Percentiles rank a stretch among this genome's conserved stretches.
phyloP scores from a whole-genome alignment of 2,113 vertebrate species.

The Sula dactylatra region DNA sequence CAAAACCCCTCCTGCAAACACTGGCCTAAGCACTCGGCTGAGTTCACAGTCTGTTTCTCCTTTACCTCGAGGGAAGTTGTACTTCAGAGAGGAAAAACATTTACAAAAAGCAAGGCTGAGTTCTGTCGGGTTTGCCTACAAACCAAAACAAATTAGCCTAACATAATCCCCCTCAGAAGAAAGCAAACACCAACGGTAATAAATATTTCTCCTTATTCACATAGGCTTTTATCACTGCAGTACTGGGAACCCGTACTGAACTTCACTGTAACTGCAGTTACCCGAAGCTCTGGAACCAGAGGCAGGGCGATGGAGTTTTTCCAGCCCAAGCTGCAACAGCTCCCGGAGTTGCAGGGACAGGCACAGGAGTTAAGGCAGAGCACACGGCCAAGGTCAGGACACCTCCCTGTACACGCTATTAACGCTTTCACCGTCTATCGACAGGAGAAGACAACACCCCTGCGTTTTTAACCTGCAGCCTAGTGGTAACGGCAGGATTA shows the following conservation, averaged over 20 bases:
- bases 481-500: rapidly evolving
- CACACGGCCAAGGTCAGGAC: rapidly evolving
- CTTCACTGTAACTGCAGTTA: neutral
- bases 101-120: neutral
- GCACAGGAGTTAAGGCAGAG: rapidly evolving
- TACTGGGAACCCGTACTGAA: too few relatives aligned
- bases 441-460: neutral
- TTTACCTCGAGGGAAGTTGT: neutral
- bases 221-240: rapidly evolving
- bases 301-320: rapidly evolving
- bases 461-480: neutral
- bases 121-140: neutral
- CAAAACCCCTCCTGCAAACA: neutral
- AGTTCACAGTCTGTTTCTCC: too few relatives aligned
- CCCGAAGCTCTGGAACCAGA: neutral
- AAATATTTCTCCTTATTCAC: neutral
- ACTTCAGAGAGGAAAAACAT: neutral
- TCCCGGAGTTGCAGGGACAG: neutral
- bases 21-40: neutral
- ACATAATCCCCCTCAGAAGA: neutral
- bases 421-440: neutral
- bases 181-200: neutral
- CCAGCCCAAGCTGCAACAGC: neutral
- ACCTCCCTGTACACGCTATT: rapidly evolving
- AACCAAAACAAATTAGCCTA: neutral